These are phyloP conservation scores for Callipepla squamata DNA, from an alignment of 2,113 vertebrate species.

Conservation along the genomic window DNA sequence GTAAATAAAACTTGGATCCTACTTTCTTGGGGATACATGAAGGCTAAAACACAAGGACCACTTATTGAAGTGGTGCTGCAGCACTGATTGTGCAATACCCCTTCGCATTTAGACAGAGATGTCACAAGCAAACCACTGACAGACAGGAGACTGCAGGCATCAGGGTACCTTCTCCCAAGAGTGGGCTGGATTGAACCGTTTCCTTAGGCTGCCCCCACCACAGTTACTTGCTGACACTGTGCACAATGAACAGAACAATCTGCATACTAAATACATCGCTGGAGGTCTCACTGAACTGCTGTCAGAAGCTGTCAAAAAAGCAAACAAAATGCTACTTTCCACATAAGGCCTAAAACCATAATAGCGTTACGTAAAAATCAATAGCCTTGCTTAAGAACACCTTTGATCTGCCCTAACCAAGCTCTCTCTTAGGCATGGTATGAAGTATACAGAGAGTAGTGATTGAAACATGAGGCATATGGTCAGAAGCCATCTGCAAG, in stretches of 20 bases:
- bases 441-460: neutral
- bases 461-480: neutral
- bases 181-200: slow-evolving; percentile 22
- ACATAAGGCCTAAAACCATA: slow-evolving; percentile 8
- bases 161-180: neutral
- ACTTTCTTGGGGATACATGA: neutral
- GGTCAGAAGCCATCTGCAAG: neutral
- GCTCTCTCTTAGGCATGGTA: neutral
- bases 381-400: neutral
- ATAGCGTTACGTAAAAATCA: slow-evolving; percentile 4
- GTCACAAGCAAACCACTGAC: neutral
- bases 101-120: neutral
- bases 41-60: neutral
- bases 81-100: neutral
- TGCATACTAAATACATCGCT: slow-evolving; percentile 39
- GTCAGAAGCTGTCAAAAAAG: slow-evolving; percentile 49
- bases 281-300: slow-evolving; percentile 33
- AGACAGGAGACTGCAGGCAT: neutral
- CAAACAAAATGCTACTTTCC: slow-evolving; percentile 31
- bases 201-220: slow-evolving; percentile 41
- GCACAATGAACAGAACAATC: neutral
- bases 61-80: neutral
- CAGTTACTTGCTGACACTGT: slow-evolving; percentile 7
- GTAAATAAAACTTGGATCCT: neutral
- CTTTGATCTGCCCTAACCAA: neutral